Percentiles rank a stretch among this genome's conserved stretches.
These are phyloP conservation scores for Rhinichthys osculus DNA, from an alignment of 2,797 vertebrate species.

Conservation along the genomic window DNA sequence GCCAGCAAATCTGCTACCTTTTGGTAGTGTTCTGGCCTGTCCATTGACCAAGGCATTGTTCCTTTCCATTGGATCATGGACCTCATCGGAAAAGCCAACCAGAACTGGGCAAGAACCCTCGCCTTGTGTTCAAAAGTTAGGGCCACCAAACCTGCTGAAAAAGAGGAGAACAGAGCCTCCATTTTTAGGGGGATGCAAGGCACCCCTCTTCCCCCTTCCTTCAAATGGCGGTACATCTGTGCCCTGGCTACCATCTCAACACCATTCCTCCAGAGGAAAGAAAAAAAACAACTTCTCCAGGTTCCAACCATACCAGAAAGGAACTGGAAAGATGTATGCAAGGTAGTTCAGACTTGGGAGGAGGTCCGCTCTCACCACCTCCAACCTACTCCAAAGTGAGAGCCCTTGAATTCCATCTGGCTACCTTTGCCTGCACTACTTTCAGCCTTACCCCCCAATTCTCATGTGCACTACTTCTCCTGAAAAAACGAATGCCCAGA, in stretches of 20 bases:
- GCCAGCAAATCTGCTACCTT: too few relatives aligned
- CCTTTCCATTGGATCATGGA: too few relatives aligned
- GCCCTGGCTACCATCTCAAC: not conserved
- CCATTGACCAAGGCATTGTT: too few relatives aligned
- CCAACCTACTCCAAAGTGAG: not conserved
- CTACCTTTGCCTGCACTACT: not conserved
- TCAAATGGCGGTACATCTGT: not conserved
- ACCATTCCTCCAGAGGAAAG: not conserved
- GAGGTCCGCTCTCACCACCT: not conserved
- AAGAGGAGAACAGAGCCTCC: not conserved
- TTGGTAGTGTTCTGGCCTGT: too few relatives aligned
- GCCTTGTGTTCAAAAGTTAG: not conserved
- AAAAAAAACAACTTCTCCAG: not conserved
- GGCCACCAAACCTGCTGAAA: not conserved
- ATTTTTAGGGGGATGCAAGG: not conserved
- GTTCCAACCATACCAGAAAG: not conserved
- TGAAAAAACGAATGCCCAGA: not conserved
- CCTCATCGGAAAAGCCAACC: too few relatives aligned
- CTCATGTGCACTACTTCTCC: not conserved
- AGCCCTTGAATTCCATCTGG: not conserved
- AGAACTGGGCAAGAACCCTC: too few relatives aligned
- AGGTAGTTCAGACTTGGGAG: not conserved
- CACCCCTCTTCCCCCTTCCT: not conserved
- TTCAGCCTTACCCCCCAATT: not conserved
- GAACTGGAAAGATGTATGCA: not conserved